Evolutionary conservation across 64 coral and sea anemone genomes (phyloP).

Genomic region (Catalaphyllia jardinei): DNA sequence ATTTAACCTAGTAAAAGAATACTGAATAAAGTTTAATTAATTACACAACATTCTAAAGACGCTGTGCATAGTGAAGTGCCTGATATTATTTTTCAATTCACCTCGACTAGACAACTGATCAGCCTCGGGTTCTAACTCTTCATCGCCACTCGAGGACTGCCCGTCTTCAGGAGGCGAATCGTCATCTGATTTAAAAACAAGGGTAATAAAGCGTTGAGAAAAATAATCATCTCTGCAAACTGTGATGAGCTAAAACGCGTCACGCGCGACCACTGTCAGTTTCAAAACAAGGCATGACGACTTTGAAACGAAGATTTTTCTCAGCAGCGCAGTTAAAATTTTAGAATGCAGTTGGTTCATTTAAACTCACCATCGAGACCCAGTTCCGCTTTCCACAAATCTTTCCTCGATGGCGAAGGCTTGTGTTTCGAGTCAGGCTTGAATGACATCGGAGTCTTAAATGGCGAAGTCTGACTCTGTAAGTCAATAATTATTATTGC

Average conservation of each 20-base stretch:
- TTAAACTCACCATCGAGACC: conserved; percentile 79
- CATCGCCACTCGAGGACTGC: conserved; percentile 11
- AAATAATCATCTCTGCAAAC: no score
- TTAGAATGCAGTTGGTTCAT: background rate
- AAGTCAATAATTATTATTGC: background rate
- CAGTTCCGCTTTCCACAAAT: conserved; percentile 88
- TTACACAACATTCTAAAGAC: background rate
- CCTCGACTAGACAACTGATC: conserved; percentile 11
- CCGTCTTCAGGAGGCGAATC: conserved; percentile 22
- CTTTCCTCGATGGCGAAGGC: conserved; percentile 93
- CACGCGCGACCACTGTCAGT: background rate
- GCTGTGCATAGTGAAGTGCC: background rate
- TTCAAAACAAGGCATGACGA: background rate
- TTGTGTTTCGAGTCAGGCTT: conserved; percentile 64
- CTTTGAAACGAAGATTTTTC: no score
- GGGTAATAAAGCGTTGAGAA: background rate
- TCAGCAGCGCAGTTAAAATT: background rate
- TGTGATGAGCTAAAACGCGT: background rate
- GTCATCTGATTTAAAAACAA: background rate
- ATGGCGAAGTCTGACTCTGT: conserved; percentile 23
- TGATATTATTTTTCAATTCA: background rate
- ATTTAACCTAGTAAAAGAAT: background rate
- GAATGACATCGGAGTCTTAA: conserved; percentile 89
- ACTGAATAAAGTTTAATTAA: background rate
- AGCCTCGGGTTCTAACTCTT: conserved; percentile 19